Evolutionary conservation across 2,113 vertebrate genomes (phyloP).

Genomic region (Bothrops jararaca): DNA sequence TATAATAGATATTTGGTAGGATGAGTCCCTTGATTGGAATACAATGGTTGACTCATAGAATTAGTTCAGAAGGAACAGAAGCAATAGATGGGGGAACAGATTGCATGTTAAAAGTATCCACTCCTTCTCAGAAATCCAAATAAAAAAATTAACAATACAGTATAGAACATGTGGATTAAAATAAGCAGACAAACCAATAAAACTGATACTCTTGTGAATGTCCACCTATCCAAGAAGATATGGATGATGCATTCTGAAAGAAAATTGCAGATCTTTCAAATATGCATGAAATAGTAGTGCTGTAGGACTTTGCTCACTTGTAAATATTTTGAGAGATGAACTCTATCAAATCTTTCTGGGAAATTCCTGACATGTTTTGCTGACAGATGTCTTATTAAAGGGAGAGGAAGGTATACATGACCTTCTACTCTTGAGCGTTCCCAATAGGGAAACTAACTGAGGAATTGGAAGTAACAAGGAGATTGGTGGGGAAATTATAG

Average conservation of each 20-base stretch:
- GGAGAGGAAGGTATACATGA: background rate
- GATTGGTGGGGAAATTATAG: background rate
- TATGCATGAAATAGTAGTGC: background rate
- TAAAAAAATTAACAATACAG: background rate
- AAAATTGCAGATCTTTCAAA: background rate
- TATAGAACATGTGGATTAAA: background rate
- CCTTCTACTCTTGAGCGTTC: background rate
- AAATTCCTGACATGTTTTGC: background rate
- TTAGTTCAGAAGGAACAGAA: background rate
- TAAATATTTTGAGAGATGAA: background rate
- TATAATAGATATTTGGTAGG: background rate
- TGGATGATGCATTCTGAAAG: background rate
- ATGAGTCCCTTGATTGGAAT: background rate
- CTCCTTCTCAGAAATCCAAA: background rate
- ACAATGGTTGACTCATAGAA: background rate
- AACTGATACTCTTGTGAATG: background rate
- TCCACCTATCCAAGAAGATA: background rate
- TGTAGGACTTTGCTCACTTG: background rate
- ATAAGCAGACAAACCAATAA: background rate
- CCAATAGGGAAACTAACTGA: background rate
- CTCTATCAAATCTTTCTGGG: background rate
- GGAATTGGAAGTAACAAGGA: background rate
- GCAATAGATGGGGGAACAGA: background rate
- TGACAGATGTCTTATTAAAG: background rate
- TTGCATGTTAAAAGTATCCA: background rate